Base-by-base conservation (phyloP, 2,888 invertebrate genomes). In the Pimpla rufipes region DNA sequence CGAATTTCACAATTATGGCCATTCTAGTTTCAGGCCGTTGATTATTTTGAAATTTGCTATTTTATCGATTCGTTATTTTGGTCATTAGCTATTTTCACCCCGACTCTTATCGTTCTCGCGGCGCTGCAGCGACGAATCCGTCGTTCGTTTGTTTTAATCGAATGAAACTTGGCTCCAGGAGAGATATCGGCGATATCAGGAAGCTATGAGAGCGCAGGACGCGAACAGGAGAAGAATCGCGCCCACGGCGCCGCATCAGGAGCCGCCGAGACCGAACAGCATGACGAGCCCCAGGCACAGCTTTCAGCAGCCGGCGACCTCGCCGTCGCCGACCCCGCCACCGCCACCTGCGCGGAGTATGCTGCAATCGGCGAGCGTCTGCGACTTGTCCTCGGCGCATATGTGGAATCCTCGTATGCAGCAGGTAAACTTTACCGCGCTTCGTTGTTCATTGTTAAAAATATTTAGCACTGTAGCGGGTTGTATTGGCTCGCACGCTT, bases 371-470 rank as follows among this genome's bases (percentile, higher is more conserved):
- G 85, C 92, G 2, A 93, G 93, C 82, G 93, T 93, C 2, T 92
- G 92, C 85, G 93, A 93, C 84, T 88, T 93, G 50, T 89, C 90
- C 3, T 83, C 92, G 7, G 85, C 90, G 8, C 90, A 89, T 8
- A 86, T 90, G 85, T 93, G 93, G 93, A 90, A 90, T 81, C 85
- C 89, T 1, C 90, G 90, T 52, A 94, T 96, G 94, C 95, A 95
- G 87, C 96, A 96, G 94, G 96, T 96, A 91, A 90, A 18, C 40
- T 74, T 29, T n/a, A n/a, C n/a, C n/a, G n/a, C n/a, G n/a, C n/a
- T n/a, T n/a, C n/a, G n/a, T n/a, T n/a, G n/a, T n/a, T n/a, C n/a
- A n/a, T n/a, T n/a, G n/a, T n/a, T n/a, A n/a, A n/a, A n/a, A n/a
- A n/a, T n/a, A n/a, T n/a, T n/a, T n/a, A n/a, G n/a, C n/a, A n/a